These are phyloP conservation scores for Neoniphon sammara DNA, from an alignment of 2,797 vertebrate genomes.

Conservation along the genomic window DNA sequence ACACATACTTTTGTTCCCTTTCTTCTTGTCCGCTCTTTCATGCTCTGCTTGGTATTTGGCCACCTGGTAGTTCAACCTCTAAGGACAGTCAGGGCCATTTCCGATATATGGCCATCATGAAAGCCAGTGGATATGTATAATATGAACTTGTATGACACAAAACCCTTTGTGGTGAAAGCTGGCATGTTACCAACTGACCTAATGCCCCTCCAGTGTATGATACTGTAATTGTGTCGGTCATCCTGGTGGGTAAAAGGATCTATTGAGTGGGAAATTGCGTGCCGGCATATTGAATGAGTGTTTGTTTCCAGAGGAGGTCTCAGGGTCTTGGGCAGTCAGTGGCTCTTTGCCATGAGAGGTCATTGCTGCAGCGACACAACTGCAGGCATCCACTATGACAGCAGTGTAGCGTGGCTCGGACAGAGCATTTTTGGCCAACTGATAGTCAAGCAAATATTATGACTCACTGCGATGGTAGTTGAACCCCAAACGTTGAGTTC, in stretches of 20 bases:
- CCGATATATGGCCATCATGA: slow-evolving; percentile 11
- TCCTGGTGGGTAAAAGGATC: slow-evolving; percentile 49
- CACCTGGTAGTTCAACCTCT: background rate
- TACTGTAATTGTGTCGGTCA: slow-evolving; percentile 26
- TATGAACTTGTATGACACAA: slow-evolving; percentile 18
- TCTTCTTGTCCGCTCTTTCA: background rate
- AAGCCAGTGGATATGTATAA: slow-evolving; percentile 9
- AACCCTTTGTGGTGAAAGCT: slow-evolving; percentile 30
- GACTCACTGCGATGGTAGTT: background rate
- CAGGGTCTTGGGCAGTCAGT: slow-evolving; percentile 30
- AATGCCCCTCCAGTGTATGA: slow-evolving; percentile 32
- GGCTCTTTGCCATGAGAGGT: slow-evolving; percentile 45
- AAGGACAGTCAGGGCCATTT: background rate
- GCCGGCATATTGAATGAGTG: slow-evolving; percentile 37
- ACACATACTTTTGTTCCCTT: slow-evolving; percentile 29
- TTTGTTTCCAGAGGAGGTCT: slow-evolving; percentile 54
- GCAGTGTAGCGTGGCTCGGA: slow-evolving; percentile 1
- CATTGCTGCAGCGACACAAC: slow-evolving; percentile 39
- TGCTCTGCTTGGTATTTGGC: slow-evolving; percentile 18
- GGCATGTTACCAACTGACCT: slow-evolving; percentile 14
- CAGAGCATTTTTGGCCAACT: slow-evolving; percentile 2
- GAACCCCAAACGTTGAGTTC: background rate
- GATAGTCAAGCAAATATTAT: slow-evolving; percentile 4
- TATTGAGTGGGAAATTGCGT: slow-evolving; percentile 41
- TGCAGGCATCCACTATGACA: slow-evolving; percentile 28